Evolutionary conservation across 2,113 vertebrate species (phyloP).

Genomic region (Chrysemys picta): DNA sequence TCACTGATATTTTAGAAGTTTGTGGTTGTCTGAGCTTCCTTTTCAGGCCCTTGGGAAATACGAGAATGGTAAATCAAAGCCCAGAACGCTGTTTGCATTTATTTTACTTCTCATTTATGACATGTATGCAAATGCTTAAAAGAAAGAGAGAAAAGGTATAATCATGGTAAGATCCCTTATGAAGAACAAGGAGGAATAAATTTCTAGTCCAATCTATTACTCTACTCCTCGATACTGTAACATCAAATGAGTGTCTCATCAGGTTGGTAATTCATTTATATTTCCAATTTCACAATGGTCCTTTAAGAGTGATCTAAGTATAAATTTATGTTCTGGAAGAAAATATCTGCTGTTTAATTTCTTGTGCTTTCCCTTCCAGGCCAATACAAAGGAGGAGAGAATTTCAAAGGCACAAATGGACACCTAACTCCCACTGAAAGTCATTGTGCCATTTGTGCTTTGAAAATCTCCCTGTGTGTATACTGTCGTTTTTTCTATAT

Average conservation of each 20-base stretch:
- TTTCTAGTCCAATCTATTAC: slow-evolving; percentile 51
- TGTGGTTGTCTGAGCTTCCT: slow-evolving; percentile 79
- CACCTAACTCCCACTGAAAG: background rate
- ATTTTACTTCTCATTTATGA: slow-evolving; percentile 79
- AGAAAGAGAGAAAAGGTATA: slow-evolving; percentile 62
- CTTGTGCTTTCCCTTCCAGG: slow-evolving; percentile 4
- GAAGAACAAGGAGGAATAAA: slow-evolving; percentile 54
- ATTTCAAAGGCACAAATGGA: slow-evolving; percentile 2
- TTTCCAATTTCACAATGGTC: slow-evolving; percentile 2
- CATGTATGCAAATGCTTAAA: slow-evolving; percentile 73
- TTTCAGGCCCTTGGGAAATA: slow-evolving; percentile 78
- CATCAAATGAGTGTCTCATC: slow-evolving; percentile 20
- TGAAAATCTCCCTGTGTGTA: background rate
- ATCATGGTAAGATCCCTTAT: slow-evolving; percentile 52
- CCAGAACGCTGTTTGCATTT: slow-evolving; percentile 71
- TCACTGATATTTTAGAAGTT: slow-evolving; percentile 79
- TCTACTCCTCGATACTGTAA: slow-evolving; percentile 32
- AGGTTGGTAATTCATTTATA: slow-evolving; percentile 44
- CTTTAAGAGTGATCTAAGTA: slow-evolving; percentile 1
- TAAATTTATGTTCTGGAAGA: background rate
- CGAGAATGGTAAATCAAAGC: slow-evolving; percentile 78
- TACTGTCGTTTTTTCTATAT: background rate
- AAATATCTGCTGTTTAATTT: slow-evolving; percentile 26
- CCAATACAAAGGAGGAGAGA: background rate
- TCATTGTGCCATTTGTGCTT: background rate